Base-by-base conservation (phyloP, 2,888 invertebrate species). In the Agelastica alni region DNA sequence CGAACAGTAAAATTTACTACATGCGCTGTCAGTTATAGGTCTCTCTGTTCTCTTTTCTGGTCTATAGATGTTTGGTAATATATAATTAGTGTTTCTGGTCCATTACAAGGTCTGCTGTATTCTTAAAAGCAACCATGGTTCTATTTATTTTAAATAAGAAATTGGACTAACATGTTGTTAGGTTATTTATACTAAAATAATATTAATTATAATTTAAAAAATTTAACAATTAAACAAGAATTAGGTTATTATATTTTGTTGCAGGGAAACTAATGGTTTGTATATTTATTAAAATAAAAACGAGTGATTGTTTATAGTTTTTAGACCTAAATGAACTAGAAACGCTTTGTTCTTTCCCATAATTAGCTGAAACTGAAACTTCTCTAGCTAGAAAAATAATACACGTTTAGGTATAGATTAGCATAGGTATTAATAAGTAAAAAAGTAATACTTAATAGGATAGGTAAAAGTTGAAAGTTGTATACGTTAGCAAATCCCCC, bases 381-480 rank as follows among this genome's bases (percentile, higher is more conserved):
- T 67, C 66, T 66, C 59, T 71, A 68, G 69, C 62, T 70, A 70
- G 70, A 67, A 70, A 70, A 70, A 69, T 70, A 56, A 51, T 51
- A 42, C 69, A 37, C 36, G 71, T 69, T 70, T 59, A 73, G 72
- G 71, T 66, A 67, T 72, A 72, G 73, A 51, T 58, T 73, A 72
- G 71, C 59, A 61, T 73, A 72, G 70, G 71, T 54, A 62, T 51
- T 44, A 49, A 56, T 47, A 41, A 30, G 31, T 49, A 53, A 52
- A 49, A 20, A 45, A 55, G 51, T 55, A 51, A 71, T 67, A 67
- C 68, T 71, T 68, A n/a, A 70, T 74, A 73, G 72, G 73, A 51
- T 71, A 73, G 71, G 72, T 62, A 64, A 59, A 56, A 57, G 51
- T 58, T 61, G 66, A 61, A n/a, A 64, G 60, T 70, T 70, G 65